These are phyloP conservation scores for Porites divaricata DNA, from an alignment of 92 coral and sea anemone species.

Conservation along the genomic window DNA sequence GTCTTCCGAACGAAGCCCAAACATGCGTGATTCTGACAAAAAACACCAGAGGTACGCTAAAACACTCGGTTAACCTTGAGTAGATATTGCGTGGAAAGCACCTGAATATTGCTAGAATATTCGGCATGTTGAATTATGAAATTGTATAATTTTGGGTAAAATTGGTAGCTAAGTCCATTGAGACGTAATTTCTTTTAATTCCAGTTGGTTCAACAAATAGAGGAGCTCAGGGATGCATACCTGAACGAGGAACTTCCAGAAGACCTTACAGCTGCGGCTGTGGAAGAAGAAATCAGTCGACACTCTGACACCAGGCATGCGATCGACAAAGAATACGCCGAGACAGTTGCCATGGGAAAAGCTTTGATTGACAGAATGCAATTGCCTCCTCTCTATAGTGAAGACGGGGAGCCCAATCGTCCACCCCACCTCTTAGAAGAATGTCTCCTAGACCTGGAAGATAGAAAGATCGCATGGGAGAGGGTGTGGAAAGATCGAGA, in stretches of 20 bases:
- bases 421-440: conserved; percentile 88
- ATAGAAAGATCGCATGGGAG: conserved; percentile 73
- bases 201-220: conserved; percentile 71
- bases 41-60: too few species aligned
- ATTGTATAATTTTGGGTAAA: too few species aligned
- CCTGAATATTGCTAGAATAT: too few species aligned
- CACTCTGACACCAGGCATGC: conserved; percentile 85
- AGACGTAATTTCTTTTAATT: not conserved
- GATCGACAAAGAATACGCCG: conserved; percentile 80
- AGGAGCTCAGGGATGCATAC: conserved; percentile 68
- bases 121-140: too few species aligned
- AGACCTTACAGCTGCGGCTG: conserved; percentile 50
- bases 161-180: not conserved
- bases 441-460: conserved; percentile 74
- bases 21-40: too few species aligned
- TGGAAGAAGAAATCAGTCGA: conserved; percentile 67
- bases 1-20: too few species aligned
- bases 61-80: too few species aligned
- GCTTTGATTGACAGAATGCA: conserved; percentile 89
- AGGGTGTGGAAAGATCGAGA: conserved; percentile 88
- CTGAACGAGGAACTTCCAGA: conserved; percentile 72
- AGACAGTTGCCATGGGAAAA: conserved; percentile 90
- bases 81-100: too few species aligned
- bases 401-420: conserved; percentile 53
- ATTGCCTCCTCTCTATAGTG: conserved; percentile 68